Evolutionary conservation across 2,888 invertebrate species (phyloP), one percentile per base, ranked within the genome.

Genomic region (Agonopterix alstromeriana): DNA sequence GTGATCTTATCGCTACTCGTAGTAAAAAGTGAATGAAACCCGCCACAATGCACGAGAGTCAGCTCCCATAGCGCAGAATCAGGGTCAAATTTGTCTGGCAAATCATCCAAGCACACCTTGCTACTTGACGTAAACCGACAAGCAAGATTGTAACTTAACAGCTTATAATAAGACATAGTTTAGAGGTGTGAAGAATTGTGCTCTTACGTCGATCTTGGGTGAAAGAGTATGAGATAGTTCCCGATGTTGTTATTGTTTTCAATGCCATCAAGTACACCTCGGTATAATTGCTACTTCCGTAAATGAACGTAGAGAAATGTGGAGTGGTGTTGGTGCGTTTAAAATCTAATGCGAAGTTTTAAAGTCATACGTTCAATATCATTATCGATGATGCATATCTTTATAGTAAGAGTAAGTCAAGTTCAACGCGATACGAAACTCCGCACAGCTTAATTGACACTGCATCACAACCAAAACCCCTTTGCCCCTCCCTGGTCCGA

Each of bases 61-160:
- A 65, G 73, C 73, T 78, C 78, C 70, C 77, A 73, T 70, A 65
- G 59, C 65, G 46, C 66, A 63, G 79, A 82, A 85, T 84, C 82
- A 82, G 78, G 85, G 85, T 86, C 81, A 81, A 77, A 78, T 77
- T 81, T 73, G 77, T 80, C 79, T 75, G 70, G 75, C 70, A 73
- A 82, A 77, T 77, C 75, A 74, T 74, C 73, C 67, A 70, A 74
- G 77, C 75, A 71, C 70, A 62, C 64, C 60, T 63, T 60, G 57
- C 64, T 67, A 60, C 54, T 64, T 11, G 10, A 11, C 11, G 8
- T 42, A 9, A 36, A 42, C 27, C 5, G 5, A 47, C 12, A 17
- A 36, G 36, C 11, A 27, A 36, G 43, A 41, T 35, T 42, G 36
- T 35, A 49, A 48, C 49, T 49, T 52, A 42, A 36, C 8, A 8